Evolutionary conservation across 2,888 invertebrate genomes (phyloP).

Genomic region (Morpho deidamia): DNA sequence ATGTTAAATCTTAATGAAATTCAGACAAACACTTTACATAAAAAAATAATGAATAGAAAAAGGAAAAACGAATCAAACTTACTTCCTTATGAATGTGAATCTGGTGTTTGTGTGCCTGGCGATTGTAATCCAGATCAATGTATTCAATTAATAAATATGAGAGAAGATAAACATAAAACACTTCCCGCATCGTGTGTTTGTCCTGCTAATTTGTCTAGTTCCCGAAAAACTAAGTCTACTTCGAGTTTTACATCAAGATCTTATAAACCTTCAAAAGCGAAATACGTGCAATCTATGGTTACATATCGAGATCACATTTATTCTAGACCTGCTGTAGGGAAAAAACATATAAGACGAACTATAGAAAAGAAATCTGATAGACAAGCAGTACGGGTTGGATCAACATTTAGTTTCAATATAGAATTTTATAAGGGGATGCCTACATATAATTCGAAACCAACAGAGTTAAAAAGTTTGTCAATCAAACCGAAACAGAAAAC

Average conservation of each 20-base stretch:
- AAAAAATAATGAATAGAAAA: constrained; percentile 6
- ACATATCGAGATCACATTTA: constrained; percentile 3
- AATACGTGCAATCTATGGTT: constrained; percentile 29
- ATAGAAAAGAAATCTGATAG: background rate
- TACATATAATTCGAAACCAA: background rate
- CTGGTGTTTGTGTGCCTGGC: constrained; percentile 34
- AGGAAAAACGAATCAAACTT: constrained; percentile 11
- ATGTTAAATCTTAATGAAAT: constrained; percentile 16
- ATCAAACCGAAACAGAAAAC: constrained; percentile 4
- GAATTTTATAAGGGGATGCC: constrained; percentile 35
- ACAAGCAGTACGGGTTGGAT: constrained; percentile 32
- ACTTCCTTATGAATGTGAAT: constrained; percentile 37
- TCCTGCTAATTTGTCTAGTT: constrained; percentile 10
- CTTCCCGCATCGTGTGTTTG: constrained; percentile 20
- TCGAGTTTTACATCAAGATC: constrained; percentile 30
- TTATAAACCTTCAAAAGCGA: constrained; percentile 24
- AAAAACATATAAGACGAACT: constrained; percentile 1
- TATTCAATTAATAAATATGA: constrained; percentile 30
- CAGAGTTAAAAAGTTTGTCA: background rate
- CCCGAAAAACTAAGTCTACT: constrained; percentile 32
- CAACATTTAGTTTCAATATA: constrained; percentile 35
- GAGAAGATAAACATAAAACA: constrained; percentile 20
- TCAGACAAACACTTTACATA: constrained; percentile 15
- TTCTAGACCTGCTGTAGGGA: constrained; percentile 5
- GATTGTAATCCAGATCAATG: constrained; percentile 37